Evolutionary conservation across 2,888 invertebrate genomes (phyloP), one percentile per base, ranked within the genome.

Genomic region (Archips xylosteana): DNA sequence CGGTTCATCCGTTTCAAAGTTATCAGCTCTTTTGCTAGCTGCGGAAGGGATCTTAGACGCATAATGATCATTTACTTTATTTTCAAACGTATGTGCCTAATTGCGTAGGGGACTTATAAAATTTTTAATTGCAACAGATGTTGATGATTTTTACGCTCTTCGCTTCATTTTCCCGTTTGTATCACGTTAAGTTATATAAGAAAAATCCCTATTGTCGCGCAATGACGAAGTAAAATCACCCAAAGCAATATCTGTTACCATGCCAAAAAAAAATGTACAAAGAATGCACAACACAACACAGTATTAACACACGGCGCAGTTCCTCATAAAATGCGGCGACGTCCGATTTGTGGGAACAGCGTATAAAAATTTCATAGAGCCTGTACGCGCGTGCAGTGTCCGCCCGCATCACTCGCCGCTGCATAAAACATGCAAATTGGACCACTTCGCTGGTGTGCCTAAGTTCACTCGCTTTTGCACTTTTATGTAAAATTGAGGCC

Each of bases 401-500:
- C 81, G 77, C 80, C 82, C 85, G 87, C 88, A 91, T 90, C 92
- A 87, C 88, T 87, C 88, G 83, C 82, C 83, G 85, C 84, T 91
- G 91, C 91, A 94, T 94, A 92, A 93, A 92, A 91, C 90, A 94
- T 94, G 94, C 89, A 93, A 94, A 94, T 94, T 94, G 92, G 89
- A 89, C 89, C 92, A 92, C 92, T 92, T 92, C 90, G 82, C 86
- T 85, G 85, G 87, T 88, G 88, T 80, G 81, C 83, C 91, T 90
- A 91, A 92, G 92, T 89, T 90, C 89, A 88, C 87, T 90, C 89
- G 90, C 90, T 92, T 90, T 92, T 91, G 88, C 89, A 91, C 89
- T 92, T 93, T 92, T 92, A 90, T 92, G 88, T 90, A 89, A 92
- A 92, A 92, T 87, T 86, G 89, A 86, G 82, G 83, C 81, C 89